Evolutionary conservation across 2,113 vertebrate genomes (phyloP), one percentile per base, ranked within the genome.

Genomic region (Brevimyrus niger): DNA sequence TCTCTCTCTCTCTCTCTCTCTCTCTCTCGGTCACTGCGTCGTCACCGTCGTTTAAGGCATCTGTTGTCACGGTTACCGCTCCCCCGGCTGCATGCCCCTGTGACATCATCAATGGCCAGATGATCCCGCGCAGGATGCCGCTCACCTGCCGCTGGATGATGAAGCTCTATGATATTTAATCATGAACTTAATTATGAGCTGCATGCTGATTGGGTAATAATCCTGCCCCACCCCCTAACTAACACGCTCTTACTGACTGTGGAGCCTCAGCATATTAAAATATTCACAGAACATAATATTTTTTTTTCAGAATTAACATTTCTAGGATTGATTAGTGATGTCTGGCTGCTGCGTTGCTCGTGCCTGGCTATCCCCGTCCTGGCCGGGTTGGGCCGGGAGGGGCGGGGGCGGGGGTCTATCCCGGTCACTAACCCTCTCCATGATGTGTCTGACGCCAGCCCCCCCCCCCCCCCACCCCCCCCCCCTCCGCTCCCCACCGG

Each of bases 381-480:
- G 31, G 17, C 2, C 42, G 4, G 53, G 53, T 15, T 51, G 50
- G 11, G 48, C 55, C 31, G 38, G 7, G 8, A 5, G 38, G n/a
- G 15, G 15, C 0, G 21, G 53, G 53, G 5, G 53, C 19, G 5
- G 51, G n/a, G 1, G 3, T 27, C 35, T 15, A 55, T 92, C 91
- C 92, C 91, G 90, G 89, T 91, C 92, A 92, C 93, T 94, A 94
- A 95, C 93, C 93, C 92, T 94, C 93, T 96, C 94, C 93, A 91
- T 95, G 88, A 91, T 93, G 87, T 94, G 80, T 93, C 85, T 92
- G n/a, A 90, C 91, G 85, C 90, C 90, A 84, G 91, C 85, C 89
- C 90, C 87, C 88, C 35, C 13, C 87, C n/a, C n/a, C 91, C 91
- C 87, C 90, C 90, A 84, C 91, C 85, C 89, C 90, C 87, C 88